These are phyloP conservation scores for Channallabes apus DNA, from an alignment of 2,797 vertebrate genomes.

Conservation along the genomic window DNA sequence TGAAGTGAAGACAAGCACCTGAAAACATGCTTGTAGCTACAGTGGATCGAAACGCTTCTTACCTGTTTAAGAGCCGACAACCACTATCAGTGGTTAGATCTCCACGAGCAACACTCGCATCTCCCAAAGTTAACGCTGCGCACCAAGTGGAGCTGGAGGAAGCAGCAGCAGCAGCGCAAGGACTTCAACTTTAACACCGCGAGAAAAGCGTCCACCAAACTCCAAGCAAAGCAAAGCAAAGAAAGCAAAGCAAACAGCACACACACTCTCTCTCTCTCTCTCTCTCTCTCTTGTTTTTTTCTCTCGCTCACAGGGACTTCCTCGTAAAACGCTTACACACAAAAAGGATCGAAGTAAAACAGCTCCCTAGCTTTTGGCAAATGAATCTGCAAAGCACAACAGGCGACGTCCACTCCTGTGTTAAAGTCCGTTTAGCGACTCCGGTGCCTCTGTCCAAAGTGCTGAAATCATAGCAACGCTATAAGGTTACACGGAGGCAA, in stretches of 20 bases:
- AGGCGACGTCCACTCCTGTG: conserved; percentile 74
- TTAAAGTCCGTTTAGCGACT: conserved; percentile 77
- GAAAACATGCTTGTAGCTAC: conserved; percentile 44
- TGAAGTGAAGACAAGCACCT: background rate
- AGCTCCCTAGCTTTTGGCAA: conserved; percentile 73
- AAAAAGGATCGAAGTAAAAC: conserved; percentile 53
- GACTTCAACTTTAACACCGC: conserved; percentile 85
- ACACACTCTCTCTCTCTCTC: conserved; percentile 50
- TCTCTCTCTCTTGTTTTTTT: conserved; percentile 62
- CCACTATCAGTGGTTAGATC: conserved; percentile 91
- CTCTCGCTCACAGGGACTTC: conserved; percentile 52
- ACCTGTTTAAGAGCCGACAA: conserved; percentile 91
- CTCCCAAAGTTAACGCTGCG: conserved; percentile 94
- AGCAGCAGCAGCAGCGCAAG: conserved; percentile 71
- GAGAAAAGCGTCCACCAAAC: conserved; percentile 73
- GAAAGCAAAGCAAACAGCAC: conserved; percentile 59
- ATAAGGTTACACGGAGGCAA: conserved; percentile 70
- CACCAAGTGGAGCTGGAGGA: conserved; percentile 75
- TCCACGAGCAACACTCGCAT: conserved; percentile 91
- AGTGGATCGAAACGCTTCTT: conserved; percentile 75
- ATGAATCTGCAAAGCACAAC: conserved; percentile 62
- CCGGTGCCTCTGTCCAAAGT: conserved; percentile 92
- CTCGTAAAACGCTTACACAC: conserved; percentile 69
- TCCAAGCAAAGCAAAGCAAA: conserved; percentile 67
- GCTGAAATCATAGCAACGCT: conserved; percentile 83